These are phyloP conservation scores for Sylvia borin DNA, from an alignment of 2,797 vertebrate species.

Conservation along the genomic window DNA sequence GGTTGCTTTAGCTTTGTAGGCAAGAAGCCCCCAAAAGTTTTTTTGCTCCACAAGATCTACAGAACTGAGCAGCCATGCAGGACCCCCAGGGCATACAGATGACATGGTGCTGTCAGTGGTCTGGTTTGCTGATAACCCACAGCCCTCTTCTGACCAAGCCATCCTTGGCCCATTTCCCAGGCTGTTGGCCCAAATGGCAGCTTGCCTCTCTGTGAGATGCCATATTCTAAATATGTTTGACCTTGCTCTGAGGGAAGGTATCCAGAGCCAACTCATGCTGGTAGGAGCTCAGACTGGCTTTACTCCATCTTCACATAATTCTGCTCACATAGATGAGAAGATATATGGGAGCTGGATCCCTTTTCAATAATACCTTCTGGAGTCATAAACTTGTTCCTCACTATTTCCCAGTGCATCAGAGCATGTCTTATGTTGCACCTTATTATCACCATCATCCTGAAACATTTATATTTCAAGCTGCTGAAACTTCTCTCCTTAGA, in stretches of 20 bases:
- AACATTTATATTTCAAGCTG: not conserved
- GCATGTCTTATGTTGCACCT: not conserved
- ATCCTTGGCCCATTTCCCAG: not conserved
- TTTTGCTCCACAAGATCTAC: not conserved
- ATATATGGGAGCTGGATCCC: not conserved
- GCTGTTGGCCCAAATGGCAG: conserved; percentile 2
- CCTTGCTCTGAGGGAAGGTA: not conserved
- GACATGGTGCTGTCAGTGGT: not conserved
- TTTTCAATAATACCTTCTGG: not conserved
- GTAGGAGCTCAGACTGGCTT: not conserved
- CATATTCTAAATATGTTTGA: not conserved
- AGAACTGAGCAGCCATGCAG: not conserved
- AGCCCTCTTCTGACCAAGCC: not conserved
- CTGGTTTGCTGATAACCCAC: not conserved
- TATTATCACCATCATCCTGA: not conserved
- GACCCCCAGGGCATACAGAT: not conserved
- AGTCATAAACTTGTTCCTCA: not conserved
- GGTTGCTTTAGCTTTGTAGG: not conserved
- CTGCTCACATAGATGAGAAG: not conserved
- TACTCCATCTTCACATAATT: not conserved
- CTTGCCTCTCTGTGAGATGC: conserved; percentile 4
- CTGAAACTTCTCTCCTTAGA: not conserved
- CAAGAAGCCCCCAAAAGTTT: not conserved
- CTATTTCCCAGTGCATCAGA: not conserved
- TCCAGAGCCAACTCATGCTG: not conserved